Evolutionary conservation across 2,888 invertebrate genomes (phyloP).

Genomic region (Torymus texanus): DNA sequence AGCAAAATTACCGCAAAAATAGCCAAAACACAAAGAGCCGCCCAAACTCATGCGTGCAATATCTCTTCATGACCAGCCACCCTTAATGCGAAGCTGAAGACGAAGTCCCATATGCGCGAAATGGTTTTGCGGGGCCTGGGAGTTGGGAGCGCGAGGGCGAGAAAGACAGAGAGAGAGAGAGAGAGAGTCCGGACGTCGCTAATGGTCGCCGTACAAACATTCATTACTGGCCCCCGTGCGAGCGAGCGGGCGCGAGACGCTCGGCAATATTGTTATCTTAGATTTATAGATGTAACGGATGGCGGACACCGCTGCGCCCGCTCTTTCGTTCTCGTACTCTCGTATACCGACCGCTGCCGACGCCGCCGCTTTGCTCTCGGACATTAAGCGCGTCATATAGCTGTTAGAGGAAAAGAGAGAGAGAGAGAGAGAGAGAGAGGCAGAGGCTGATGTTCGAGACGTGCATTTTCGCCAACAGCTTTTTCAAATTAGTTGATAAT

Average conservation of each 20-base stretch:
- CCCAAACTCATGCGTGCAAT: too few relatives aligned
- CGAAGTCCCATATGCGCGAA: conserved; percentile 70
- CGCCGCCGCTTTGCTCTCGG: conserved; percentile 58
- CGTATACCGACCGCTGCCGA: neutral
- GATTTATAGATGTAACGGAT: conserved; percentile 75
- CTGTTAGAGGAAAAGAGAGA: conserved; percentile 14
- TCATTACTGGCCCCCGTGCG: conserved; percentile 68
- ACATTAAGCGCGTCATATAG: conserved; percentile 68
- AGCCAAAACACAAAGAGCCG: neutral
- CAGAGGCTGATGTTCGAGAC: neutral
- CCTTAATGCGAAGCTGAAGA: conserved; percentile 58
- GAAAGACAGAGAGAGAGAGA: conserved; percentile 21
- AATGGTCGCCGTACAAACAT: conserved; percentile 74
- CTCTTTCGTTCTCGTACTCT: neutral
- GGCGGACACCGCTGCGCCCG: conserved; percentile 65
- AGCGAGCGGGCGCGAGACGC: conserved; percentile 56
- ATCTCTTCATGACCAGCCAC: neutral
- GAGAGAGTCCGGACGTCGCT: conserved; percentile 62
- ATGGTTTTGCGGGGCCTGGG: conserved; percentile 66
- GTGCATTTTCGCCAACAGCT: too few relatives aligned
- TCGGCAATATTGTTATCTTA: conserved; percentile 74
- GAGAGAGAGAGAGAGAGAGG: neutral
- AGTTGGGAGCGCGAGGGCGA: conserved; percentile 29
- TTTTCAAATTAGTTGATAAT: too few relatives aligned
- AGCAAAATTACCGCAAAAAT: neutral